Base-by-base conservation (phyloP, 2,113 vertebrate species). In the Phylloscopus whistleri region DNA sequence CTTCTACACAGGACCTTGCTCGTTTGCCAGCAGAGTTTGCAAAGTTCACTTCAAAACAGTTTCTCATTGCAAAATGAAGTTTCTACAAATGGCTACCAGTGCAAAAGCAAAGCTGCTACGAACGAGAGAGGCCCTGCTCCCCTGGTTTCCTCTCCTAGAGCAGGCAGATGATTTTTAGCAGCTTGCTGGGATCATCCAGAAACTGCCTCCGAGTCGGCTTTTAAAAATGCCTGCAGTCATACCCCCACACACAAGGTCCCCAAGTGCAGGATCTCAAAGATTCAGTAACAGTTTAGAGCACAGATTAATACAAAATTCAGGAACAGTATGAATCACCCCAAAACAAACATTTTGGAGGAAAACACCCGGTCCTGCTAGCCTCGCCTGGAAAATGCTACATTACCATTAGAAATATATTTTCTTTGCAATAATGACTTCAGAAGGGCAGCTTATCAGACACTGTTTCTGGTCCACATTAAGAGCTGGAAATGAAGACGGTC, bases 221-320 rank as follows among this genome's bases (percentile, higher is more conserved):
- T 63, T 44, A 44, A 26, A 37, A 31, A 73, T 37, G 16, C 33
- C 68, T 37, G 48, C 27, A 35, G 11, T 53, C 33, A 9, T 16
- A 11, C 17, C 22, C 58, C 21, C 48, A 33, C 27, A 46, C 21
- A 63, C 39, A 37, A 46, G 13, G 33, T 20, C 21, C 58, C 33
- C 21, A 21, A 46, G 33, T 22, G 41, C 39, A 55, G 58, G 22
- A 37, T 64, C 68, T 63, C 48, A 31, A 63, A 55, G 49, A 73
- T 22, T 53, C 39, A 22, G 14, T 26, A 6, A 44, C 16, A 72
- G 33, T 21, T 84, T 53, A 0, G 0, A 26, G 26, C 2, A 0
- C 33, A 44, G 31, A 44, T 53, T 46, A 21, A 55, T 48, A 64
- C n/a, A 27, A 73, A 74, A 39, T 28, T 18, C 14, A 48, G 7